Percentiles rank a stretch among this genome's conserved stretches.
phyloP scores from a whole-genome alignment of 2,888 invertebrate species.

The Cheilosia scutellata region DNA sequence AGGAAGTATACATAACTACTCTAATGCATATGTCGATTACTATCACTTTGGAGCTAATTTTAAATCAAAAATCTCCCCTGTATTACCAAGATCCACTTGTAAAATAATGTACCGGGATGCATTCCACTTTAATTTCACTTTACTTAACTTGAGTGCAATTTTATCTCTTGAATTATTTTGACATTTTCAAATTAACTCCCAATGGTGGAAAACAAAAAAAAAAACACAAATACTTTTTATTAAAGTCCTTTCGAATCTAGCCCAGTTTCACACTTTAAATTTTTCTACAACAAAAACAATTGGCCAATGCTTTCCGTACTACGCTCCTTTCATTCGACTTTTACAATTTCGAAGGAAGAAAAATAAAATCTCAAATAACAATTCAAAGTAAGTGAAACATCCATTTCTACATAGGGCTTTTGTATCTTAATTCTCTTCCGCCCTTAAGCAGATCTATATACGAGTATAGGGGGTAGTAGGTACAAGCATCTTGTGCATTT shows the following conservation, averaged over 20 bases:
- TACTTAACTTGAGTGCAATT: too few relatives aligned
- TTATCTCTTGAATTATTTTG: too few relatives aligned
- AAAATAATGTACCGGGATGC: too few relatives aligned
- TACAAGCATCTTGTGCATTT: constrained; percentile 63
- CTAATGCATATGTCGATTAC: too few relatives aligned
- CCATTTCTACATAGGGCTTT: constrained; percentile 49
- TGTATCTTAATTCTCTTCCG: constrained; percentile 35
- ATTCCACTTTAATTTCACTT: too few relatives aligned
- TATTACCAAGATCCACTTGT: too few relatives aligned
- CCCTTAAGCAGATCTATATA: constrained; percentile 30
- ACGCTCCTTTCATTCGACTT: constrained; percentile 22
- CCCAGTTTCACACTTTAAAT: constrained; percentile 43
- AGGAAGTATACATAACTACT: too few relatives aligned
- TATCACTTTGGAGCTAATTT: too few relatives aligned
- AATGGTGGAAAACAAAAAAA: neutral
- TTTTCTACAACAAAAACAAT: constrained; percentile 21
- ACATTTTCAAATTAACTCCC: neutral
- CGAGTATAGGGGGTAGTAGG: neutral
- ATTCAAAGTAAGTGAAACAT: constrained; percentile 67
- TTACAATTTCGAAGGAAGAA: constrained; percentile 2
- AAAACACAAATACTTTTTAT: neutral
- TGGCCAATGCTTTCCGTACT: neutral
- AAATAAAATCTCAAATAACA: constrained; percentile 54
- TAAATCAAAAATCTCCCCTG: too few relatives aligned
- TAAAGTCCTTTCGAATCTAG: constrained; percentile 5